These are phyloP conservation scores for Puffinus mauretanicus DNA, from an alignment of 2,113 vertebrate species.

Conservation along the genomic window DNA sequence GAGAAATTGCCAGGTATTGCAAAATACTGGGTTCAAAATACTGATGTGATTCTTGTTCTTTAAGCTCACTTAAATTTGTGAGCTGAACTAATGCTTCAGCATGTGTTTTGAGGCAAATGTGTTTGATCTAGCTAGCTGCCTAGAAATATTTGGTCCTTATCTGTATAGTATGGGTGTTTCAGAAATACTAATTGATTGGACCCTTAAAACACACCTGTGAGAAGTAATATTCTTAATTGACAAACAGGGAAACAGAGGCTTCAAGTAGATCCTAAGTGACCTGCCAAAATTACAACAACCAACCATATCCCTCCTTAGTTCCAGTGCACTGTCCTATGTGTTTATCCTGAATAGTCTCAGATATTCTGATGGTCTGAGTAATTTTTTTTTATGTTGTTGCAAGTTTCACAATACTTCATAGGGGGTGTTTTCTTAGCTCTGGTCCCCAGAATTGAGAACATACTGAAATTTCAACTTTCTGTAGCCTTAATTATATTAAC, in stretches of 20 bases:
- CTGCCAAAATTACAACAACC: neutral
- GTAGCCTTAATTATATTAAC: neutral
- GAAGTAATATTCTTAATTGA: neutral
- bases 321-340: neutral
- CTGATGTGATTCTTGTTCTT: neutral
- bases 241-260: neutral
- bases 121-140: neutral
- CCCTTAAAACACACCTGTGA: neutral
- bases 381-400: neutral
- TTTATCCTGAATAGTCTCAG: neutral
- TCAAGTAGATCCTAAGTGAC: neutral
- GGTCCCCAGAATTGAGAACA: neutral
- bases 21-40: neutral
- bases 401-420: neutral
- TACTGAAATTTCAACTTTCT: neutral
- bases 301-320: neutral
- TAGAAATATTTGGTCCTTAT: neutral
- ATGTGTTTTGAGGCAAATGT: neutral
- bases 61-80: slow-evolving; percentile 8
- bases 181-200: neutral
- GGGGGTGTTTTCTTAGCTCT: neutral
- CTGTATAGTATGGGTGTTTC: neutral
- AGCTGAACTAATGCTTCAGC: neutral
- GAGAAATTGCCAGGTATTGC: slow-evolving; percentile 12
- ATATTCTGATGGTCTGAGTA: neutral